Percentiles rank a stretch among this genome's conserved stretches.
phyloP scores from a whole-genome alignment of 2,113 vertebrate genomes.

The Scartelaos histophorus region DNA sequence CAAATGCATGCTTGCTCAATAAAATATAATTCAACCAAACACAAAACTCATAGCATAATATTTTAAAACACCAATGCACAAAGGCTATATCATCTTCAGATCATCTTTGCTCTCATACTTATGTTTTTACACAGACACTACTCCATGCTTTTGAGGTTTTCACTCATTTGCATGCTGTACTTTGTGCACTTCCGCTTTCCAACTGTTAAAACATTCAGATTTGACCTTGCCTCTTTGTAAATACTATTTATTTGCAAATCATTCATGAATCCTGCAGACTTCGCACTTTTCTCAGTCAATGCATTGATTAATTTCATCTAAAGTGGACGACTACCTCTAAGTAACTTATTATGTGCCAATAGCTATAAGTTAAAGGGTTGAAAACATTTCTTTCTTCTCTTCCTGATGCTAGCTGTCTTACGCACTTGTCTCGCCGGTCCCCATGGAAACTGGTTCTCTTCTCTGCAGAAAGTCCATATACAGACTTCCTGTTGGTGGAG shows the following conservation, averaged over 20 bases:
- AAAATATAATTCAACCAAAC: background rate
- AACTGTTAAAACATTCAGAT: background rate
- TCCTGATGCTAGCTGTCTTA: constrained; percentile 36
- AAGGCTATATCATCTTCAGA: background rate
- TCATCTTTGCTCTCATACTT: background rate
- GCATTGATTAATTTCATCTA: background rate
- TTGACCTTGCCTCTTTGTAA: background rate
- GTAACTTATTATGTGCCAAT: constrained; percentile 21
- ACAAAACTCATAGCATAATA: background rate
- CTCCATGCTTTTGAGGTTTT: too few species aligned
- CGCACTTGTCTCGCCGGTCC: constrained; percentile 50
- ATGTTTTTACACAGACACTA: background rate
- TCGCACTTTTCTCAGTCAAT: background rate
- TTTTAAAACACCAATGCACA: background rate
- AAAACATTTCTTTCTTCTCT: constrained; percentile 48
- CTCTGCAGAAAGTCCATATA: constrained; percentile 54
- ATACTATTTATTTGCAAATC: background rate
- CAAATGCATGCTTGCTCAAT: background rate
- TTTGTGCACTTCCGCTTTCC: background rate
- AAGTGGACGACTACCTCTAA: constrained; percentile 4
- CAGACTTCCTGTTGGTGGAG: constrained; percentile 48
- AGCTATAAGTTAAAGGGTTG: constrained; percentile 14
- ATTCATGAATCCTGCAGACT: background rate
- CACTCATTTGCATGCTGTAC: background rate
- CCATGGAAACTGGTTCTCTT: constrained; percentile 69